Conservation (phyloP, 2,797 vertebrate species). For the Distichodus sexfasciatus region DNA sequence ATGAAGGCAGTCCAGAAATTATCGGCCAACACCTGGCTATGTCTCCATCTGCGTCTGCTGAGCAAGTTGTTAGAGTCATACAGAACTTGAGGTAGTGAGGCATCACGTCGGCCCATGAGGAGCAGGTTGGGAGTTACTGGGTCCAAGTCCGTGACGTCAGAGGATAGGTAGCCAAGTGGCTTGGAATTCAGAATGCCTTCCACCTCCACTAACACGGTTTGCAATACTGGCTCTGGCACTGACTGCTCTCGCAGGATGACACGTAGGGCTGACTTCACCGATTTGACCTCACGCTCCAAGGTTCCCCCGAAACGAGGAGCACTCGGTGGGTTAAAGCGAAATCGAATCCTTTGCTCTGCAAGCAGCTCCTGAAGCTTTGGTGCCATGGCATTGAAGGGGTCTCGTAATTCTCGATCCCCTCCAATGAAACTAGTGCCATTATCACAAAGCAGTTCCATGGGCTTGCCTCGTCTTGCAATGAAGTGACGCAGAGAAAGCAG, state of each 20-base stretch:
- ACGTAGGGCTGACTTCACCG: slow-evolving; percentile 6
- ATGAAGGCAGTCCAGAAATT: slow-evolving; percentile 16
- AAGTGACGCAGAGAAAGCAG: not conserved
- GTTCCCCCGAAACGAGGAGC: slow-evolving; percentile 17
- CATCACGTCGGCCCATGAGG: not conserved
- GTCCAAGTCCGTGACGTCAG: slow-evolving; percentile 6
- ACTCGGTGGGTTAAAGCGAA: not conserved
- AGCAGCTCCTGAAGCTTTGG: not conserved
- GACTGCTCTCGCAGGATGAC: not conserved
- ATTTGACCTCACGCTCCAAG: slow-evolving; percentile 20
- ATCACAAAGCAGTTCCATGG: not conserved
- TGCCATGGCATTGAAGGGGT: not conserved
- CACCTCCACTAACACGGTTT: slow-evolving; percentile 7
- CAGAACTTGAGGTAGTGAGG: not conserved
- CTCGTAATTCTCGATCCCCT: not conserved
- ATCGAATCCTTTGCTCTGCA: not conserved
- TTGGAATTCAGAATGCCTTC: slow-evolving; percentile 22
- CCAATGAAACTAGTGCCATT: not conserved
- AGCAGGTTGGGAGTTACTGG: slow-evolving; percentile 2
- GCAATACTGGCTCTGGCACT: not conserved
- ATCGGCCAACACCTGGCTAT: not conserved
- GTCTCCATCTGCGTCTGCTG: not conserved
- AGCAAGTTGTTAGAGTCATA: not conserved
- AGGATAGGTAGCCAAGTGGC: not conserved
- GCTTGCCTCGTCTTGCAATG: not conserved